These are phyloP conservation scores for Cynaeus angustus DNA, from an alignment of 2,888 invertebrate genomes.

Conservation along the genomic window DNA sequence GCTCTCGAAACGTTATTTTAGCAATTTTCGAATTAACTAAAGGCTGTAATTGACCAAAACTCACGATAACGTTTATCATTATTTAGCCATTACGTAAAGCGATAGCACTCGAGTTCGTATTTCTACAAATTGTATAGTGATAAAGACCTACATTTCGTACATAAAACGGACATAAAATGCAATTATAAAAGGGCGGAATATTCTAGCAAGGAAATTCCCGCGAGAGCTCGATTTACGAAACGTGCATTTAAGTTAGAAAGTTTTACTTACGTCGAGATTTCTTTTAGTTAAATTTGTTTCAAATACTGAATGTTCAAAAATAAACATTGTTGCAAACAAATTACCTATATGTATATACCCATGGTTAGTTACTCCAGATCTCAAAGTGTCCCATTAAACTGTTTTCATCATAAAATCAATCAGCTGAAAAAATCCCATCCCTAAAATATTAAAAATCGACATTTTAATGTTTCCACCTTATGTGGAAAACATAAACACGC, in stretches of 20 bases:
- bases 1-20: slow-evolving; percentile 1
- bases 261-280: slow-evolving; percentile 49
- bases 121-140: slow-evolving; percentile 50
- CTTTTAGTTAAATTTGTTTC: slow-evolving; percentile 52
- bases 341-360: background rate
- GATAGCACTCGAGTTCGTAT: slow-evolving; percentile 44
- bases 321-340: slow-evolving; percentile 33
- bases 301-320: slow-evolving; percentile 37
- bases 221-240: slow-evolving; percentile 50
- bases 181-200: slow-evolving; percentile 52
- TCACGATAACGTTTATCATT: slow-evolving; percentile 22
- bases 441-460: slow-evolving; percentile 29
- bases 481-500: slow-evolving; percentile 29
- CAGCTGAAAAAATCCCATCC: background rate
- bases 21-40: slow-evolving; percentile 7
- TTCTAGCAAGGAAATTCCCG: slow-evolving; percentile 48
- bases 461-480: slow-evolving; percentile 29
- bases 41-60: slow-evolving; percentile 10
- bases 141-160: slow-evolving; percentile 50
- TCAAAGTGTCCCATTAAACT: slow-evolving; percentile 11
- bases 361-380: background rate
- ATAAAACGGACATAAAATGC: slow-evolving; percentile 51
- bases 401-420: slow-evolving; percentile 22
- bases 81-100: slow-evolving; percentile 32
- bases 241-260: slow-evolving; percentile 51